Base-by-base conservation (phyloP, 2,888 invertebrate species). In the Nymphalis polychloros region DNA sequence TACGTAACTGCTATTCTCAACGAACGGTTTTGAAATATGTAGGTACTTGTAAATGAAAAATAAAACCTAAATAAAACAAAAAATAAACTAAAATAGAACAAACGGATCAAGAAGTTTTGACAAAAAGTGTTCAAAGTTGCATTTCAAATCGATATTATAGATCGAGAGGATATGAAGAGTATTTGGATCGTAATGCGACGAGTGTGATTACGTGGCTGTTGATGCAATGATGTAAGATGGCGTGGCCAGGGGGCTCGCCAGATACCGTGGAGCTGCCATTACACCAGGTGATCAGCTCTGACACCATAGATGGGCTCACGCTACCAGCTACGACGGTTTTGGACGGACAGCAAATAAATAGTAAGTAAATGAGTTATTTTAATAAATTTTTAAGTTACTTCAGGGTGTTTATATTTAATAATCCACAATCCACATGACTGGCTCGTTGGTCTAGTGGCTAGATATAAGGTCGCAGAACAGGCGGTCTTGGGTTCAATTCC, bases 171-270 rank as follows among this genome's bases (percentile, higher is more conserved):
- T 0, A 41, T 41, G 13, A 41, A 41, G 35, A 64, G 46, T 57
- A 59, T 66, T 55, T n/a, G n/a, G 19, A 71, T 59, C 53, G 57
- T 20, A 63, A 67, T 59, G 35, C 20, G 49, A 68, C 71, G 68
- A 47, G 64, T 69, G 59, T 16, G n/a, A 70, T 70, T 63, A 68
- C 74, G 76, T 59, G 70, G 52, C 76, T 73, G 75, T 63, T 75
- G 67, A 74, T 66, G 66, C 63, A 78, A 82, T 79, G 79, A 82
- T 80, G 86, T 74, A 72, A 68, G 61, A 69, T 92, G 92, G 92
- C 92, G 80, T 92, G 92, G 92, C 92, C 92, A 10, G 91, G 87
- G 20, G 90, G 89, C 72, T 81, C 86, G 61, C 79, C 84, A 71
- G 90, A 87, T 53, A 81, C 82, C 16, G 89, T 89, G 77, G 90